Conservation (phyloP, 2,888 invertebrate species). For the Atrina japonica region DNA sequence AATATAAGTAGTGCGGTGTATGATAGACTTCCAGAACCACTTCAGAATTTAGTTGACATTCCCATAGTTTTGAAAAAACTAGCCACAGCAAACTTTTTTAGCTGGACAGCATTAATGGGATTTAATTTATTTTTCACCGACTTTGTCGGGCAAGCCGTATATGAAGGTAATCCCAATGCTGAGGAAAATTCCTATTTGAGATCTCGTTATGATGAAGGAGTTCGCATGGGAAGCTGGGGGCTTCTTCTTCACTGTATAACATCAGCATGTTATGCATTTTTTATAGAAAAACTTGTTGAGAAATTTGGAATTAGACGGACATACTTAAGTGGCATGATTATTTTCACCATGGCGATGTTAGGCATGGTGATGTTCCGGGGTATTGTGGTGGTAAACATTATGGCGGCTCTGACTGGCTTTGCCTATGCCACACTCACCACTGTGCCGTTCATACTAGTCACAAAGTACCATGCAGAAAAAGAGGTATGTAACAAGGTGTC, state of each 20-base stretch:
- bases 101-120: conserved; percentile 98
- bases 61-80: conserved; percentile 91
- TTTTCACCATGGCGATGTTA: conserved; percentile 89
- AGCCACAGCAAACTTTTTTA: conserved; percentile 95
- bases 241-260: conserved; percentile 94
- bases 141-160: conserved; percentile 95
- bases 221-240: conserved; percentile 97
- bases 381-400: conserved; percentile 90
- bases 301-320: conserved; percentile 81
- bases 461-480: conserved; percentile 95
- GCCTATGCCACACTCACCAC: conserved; percentile 98
- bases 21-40: conserved; percentile 62
- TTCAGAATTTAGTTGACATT: conserved; percentile 84
- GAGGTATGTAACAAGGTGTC: conserved; percentile 85
- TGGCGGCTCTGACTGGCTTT: conserved; percentile 94
- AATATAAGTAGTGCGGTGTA: conserved; percentile 53
- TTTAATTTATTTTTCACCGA: conserved; percentile 98
- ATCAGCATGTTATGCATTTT: conserved; percentile 86
- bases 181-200: conserved; percentile 75
- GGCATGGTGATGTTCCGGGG: conserved; percentile 91
- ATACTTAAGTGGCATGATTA: conserved; percentile 76
- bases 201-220: conserved; percentile 90
- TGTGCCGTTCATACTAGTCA: conserved; percentile 96
- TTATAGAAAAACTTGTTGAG: conserved; percentile 92
- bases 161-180: conserved; percentile 88